Base-by-base conservation (phyloP, 1,140 invertebrate species). In the Eulimnadia texana region DNA sequence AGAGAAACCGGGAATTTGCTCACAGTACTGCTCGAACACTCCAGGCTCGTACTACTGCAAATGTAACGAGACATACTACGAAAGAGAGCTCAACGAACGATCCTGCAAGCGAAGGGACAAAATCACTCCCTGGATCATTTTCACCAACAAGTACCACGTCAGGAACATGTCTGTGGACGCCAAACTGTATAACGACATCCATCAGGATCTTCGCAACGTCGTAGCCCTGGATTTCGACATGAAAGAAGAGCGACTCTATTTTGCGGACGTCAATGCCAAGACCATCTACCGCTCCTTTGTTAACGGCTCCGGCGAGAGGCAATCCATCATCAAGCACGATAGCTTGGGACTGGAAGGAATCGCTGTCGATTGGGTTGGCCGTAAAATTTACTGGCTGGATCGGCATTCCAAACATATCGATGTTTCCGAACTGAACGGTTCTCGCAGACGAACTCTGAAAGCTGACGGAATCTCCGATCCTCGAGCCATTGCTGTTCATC, bases 321-420 rank as follows among this genome's bases (percentile, higher is more conserved):
- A 96, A 75, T 80, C 88, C 0, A 83, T 98, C 0, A 85, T 98
- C 11, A 78, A 89, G 53, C 92, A 98, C 68, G 90, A 97, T 67
- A 90, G 93, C 20, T 85, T 95, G 67, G 93, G 93, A 11, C 75
- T 96, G 16, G 94, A 98, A 78, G 95, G 93, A n/a, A 83, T 99
- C 19, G 86, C 92, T 0, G 80, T 98, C 3, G 96, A 99, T 73
- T 99, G 96, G 96, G 80, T 98, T 25, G 93, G 85, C 3, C 80
- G 91, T 55, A 99, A 99, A 72, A 73, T 99, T 0, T 98, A 98
- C 70, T 98, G 93, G 93, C 75, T 98, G n/a, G 95, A 99, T 70
- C 78, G 93, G 55, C 90, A 93, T 70, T 90, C 90, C 0, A 93
- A 93, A 73, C 92, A 95, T 70, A 73, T 98, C 58, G 88, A 96